Evolutionary conservation across 2,113 vertebrate genomes (phyloP).

Genomic region (Corythaixoides concolor): DNA sequence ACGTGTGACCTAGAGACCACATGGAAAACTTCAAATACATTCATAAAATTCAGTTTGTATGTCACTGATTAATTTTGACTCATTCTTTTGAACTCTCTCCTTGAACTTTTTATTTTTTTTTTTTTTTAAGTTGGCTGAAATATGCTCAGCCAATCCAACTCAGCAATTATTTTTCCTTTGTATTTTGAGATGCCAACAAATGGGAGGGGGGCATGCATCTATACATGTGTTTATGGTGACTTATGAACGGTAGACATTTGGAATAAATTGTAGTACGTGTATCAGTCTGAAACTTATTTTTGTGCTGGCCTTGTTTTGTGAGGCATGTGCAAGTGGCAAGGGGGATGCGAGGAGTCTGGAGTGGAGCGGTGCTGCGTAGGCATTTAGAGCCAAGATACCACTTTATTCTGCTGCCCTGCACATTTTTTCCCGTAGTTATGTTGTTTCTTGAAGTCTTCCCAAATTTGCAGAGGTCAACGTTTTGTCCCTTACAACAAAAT

Average conservation of each 20-base stretch:
- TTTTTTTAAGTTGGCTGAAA: neutral
- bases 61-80: neutral
- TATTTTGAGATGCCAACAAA: neutral
- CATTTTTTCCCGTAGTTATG: slow-evolving; percentile 28
- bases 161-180: neutral
- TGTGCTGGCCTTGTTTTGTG: neutral
- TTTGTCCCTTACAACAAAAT: slow-evolving; percentile 50
- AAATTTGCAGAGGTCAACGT: slow-evolving; percentile 47
- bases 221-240: neutral
- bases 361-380: neutral
- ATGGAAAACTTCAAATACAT: neutral
- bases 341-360: neutral
- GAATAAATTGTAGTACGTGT: neutral
- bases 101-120: neutral
- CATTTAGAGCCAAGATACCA: neutral
- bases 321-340: neutral
- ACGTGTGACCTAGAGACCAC: neutral
- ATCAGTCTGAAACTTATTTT: neutral
- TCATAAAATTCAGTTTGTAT: neutral
- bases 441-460: slow-evolving; percentile 53
- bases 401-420: slow-evolving; percentile 52
- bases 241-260: neutral
- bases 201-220: neutral
- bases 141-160: neutral
- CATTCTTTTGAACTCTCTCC: neutral